phyloP scores from a whole-genome alignment of 1,140 invertebrate species.

The Lysiphlebus fabarum region DNA sequence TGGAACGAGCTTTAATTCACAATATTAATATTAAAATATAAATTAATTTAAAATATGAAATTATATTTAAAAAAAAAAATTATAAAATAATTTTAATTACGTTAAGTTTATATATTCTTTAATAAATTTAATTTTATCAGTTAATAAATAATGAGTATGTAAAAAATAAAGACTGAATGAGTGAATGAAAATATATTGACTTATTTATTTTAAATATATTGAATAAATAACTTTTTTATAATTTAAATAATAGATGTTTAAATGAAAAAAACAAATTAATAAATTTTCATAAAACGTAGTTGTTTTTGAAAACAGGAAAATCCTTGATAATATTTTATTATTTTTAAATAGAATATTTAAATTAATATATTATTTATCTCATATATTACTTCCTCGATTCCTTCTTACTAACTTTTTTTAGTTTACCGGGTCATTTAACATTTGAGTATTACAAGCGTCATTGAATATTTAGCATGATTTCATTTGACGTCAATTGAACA shows the following conservation, averaged over 20 bases:
- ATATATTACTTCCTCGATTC: not conserved
- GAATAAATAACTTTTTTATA: no score
- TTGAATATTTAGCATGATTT: conserved; percentile 48
- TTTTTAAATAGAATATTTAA: no score
- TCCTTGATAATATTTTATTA: no score
- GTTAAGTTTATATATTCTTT: conserved; percentile 14
- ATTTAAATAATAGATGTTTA: no score
- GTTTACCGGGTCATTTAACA: conserved; percentile 50
- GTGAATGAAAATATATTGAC: conserved; percentile 9
- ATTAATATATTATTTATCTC: no score
- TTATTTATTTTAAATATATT: not conserved
- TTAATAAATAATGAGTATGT: conserved; percentile 14
- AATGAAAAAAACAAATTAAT: no score
- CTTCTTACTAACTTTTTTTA: not conserved
- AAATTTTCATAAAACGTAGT: no score
- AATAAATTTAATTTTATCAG: conserved; percentile 13
- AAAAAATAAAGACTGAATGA: conserved; percentile 25
- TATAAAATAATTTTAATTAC: conserved; percentile 8
- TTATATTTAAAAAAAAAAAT: not conserved
- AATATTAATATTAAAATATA: no score
- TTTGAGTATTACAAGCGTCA: conserved; percentile 38
- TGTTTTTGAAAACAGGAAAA: no score
- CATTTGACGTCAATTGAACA: conserved; percentile 48
- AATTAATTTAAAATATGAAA: conserved; percentile 1
- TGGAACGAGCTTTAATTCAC: conserved; percentile 8